phyloP scores from a whole-genome alignment of 2,113 vertebrate genomes.

The Nipponia nippon region DNA sequence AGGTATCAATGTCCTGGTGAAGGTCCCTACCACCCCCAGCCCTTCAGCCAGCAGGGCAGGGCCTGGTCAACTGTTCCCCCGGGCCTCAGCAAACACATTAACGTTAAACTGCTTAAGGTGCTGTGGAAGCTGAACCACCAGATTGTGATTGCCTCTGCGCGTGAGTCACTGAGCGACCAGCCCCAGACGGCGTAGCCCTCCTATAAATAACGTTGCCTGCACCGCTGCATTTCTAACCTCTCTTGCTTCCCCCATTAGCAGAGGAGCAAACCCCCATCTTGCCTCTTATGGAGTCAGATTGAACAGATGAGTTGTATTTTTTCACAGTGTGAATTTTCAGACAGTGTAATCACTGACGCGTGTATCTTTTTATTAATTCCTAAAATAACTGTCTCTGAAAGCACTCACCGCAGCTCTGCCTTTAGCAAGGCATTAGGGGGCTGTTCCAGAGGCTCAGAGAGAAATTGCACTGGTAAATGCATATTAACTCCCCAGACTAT shows the following conservation, averaged over 20 bases:
- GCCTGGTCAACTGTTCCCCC: neutral
- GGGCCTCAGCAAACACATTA: neutral
- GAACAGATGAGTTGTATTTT: neutral
- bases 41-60: neutral
- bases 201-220: neutral
- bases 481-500: neutral
- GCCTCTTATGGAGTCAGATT: neutral
- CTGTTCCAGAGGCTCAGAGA: slow-evolving; percentile 1
- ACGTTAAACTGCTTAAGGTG: neutral
- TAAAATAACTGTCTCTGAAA: slow-evolving; percentile 18
- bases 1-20: neutral
- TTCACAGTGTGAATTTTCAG: neutral
- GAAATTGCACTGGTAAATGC: neutral
- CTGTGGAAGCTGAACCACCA: neutral
- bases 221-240: neutral
- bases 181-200: rapidly evolving
- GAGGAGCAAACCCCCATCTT: neutral
- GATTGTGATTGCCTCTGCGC: neutral
- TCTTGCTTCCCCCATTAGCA: neutral
- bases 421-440: neutral
- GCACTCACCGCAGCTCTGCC: neutral
- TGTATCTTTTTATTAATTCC: slow-evolving; percentile 13
- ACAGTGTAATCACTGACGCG: neutral
- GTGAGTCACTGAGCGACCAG: neutral
- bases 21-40: neutral